A percentile compares a stretch with the other conserved stretches of the same genome.
phyloP scores from a whole-genome alignment of 2,888 invertebrate genomes.

The Parochlus steinenii region DNA sequence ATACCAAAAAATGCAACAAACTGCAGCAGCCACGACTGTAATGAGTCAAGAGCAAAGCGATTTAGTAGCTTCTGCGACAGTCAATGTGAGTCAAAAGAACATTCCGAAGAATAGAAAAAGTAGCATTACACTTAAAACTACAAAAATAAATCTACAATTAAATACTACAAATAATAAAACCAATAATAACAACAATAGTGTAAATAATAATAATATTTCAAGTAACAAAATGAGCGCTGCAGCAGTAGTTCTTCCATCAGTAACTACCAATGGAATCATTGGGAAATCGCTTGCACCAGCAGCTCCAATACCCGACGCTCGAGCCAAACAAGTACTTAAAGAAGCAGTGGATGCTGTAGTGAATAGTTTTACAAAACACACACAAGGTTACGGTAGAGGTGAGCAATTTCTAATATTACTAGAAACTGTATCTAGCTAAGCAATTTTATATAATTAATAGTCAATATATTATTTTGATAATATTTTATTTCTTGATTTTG shows the following conservation, averaged over 20 bases:
- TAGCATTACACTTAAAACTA: slow-evolving; percentile 15
- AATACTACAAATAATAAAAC: slow-evolving; percentile 8
- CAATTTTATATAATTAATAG: too few species aligned
- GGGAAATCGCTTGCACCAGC: slow-evolving; percentile 17
- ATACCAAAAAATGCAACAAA: slow-evolving; percentile 14
- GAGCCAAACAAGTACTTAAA: slow-evolving; percentile 40
- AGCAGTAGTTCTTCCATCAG: slow-evolving; percentile 14
- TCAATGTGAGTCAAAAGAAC: slow-evolving; percentile 14
- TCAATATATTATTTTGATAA: too few species aligned
- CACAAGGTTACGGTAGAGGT: slow-evolving; percentile 54
- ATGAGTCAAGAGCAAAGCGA: slow-evolving; percentile 16
- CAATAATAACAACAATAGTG: slow-evolving; percentile 8
- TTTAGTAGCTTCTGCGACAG: slow-evolving; percentile 18
- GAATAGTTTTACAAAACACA: slow-evolving; percentile 55
- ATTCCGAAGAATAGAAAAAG: slow-evolving; percentile 16
- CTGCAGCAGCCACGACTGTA: slow-evolving; percentile 15
- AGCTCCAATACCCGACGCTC: slow-evolving; percentile 33
- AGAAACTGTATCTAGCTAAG: too few species aligned
- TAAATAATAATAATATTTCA: slow-evolving; percentile 12
- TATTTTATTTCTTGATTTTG: too few species aligned
- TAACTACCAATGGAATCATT: slow-evolving; percentile 18
- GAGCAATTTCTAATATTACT: slow-evolving; percentile 18
- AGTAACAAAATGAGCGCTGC: slow-evolving; percentile 8
- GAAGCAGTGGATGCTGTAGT: slow-evolving; percentile 59
- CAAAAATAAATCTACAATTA: slow-evolving; percentile 13